Base-by-base conservation (phyloP, 1,140 invertebrate species). In the Euura lappo region DNA sequence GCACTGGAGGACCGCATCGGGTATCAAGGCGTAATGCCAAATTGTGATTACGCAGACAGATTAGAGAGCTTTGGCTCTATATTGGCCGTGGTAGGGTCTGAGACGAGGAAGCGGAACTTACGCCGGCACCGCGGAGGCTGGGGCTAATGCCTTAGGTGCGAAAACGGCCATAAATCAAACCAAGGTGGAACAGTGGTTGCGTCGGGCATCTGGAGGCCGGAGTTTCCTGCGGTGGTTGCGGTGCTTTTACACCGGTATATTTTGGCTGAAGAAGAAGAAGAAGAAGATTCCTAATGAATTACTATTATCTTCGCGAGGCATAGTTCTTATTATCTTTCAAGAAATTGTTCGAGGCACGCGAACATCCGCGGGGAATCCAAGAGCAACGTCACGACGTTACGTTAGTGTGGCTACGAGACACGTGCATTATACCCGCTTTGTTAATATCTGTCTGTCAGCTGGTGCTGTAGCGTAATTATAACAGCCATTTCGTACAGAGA, bases 61-160 rank as follows among this genome's bases (percentile, higher is more conserved):
- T 60, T 60, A 60, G 51, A 60, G 51, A 60, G 51, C 51, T 60
- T 60, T 60, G 51, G 51, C 51, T 4, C 51, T 60, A 60, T 60
- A 60, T 60, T 60, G 51, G 51, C 10, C 47, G 28, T 28, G 8
- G 51, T 8, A n/a, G 51, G 51, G 28, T 28, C 51, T 60, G 10
- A 60, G 51, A 60, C 51, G 51, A 60, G 51, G 51, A 8, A 8
- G 51, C 51, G 51, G 10, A 60, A 60, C 51, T 60, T 60, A n/a
- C 51, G 3, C 51, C 51, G 13, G 51, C 3, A n/a, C 6, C 51
- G 51, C 10, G 51, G 8, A 11, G 51, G 51, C 2, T 6, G 51
- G 13, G 13, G 51, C 51, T 8, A 60, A 60, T 60, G 51, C 51
- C 51, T 60, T 60, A 60, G 51, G 51, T 60, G 51, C 10, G 51